Evolutionary conservation across 2,113 vertebrate genomes (phyloP).

Genomic region (Alethe diademata): DNA sequence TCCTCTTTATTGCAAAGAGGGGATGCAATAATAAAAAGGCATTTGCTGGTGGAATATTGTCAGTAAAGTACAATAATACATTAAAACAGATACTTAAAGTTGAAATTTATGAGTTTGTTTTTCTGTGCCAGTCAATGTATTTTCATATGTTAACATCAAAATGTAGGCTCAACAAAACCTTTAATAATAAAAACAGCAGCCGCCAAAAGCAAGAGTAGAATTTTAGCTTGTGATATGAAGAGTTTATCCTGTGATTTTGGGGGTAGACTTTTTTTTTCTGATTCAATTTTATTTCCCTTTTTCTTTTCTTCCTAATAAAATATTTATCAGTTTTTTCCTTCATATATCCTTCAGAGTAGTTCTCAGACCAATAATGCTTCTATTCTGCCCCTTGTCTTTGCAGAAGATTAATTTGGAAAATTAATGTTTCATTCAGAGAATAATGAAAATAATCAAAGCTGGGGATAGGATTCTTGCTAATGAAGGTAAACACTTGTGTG

Average conservation of each 20-base stretch:
- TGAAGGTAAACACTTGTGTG: background rate
- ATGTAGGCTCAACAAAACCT: constrained; percentile 67
- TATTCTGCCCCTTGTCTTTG: background rate
- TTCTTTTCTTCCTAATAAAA: constrained; percentile 8
- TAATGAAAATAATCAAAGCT: background rate
- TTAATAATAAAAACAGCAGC: constrained; percentile 73
- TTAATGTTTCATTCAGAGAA: background rate
- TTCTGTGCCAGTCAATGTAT: constrained; percentile 68
- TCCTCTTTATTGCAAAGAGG: constrained; percentile 55
- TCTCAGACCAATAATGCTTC: background rate
- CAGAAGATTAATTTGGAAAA: constrained; percentile 6
- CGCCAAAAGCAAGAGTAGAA: constrained; percentile 56
- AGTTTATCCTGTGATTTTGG: constrained; percentile 55
- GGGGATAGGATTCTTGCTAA: background rate
- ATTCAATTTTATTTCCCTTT: constrained; percentile 9
- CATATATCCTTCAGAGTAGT: constrained; percentile 8
- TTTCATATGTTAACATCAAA: constrained; percentile 74
- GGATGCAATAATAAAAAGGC: constrained; percentile 56
- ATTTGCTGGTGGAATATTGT: constrained; percentile 69
- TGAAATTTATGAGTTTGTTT: constrained; percentile 75
- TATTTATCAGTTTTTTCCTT: constrained; percentile 16
- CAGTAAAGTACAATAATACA: constrained; percentile 62
- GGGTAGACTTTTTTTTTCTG: background rate
- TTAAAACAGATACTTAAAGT: constrained; percentile 65
- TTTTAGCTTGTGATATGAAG: constrained; percentile 50